Percentiles rank a stretch among this genome's conserved stretches.
phyloP scores from a whole-genome alignment of 2,113 vertebrate genomes.

The Conger conger region DNA sequence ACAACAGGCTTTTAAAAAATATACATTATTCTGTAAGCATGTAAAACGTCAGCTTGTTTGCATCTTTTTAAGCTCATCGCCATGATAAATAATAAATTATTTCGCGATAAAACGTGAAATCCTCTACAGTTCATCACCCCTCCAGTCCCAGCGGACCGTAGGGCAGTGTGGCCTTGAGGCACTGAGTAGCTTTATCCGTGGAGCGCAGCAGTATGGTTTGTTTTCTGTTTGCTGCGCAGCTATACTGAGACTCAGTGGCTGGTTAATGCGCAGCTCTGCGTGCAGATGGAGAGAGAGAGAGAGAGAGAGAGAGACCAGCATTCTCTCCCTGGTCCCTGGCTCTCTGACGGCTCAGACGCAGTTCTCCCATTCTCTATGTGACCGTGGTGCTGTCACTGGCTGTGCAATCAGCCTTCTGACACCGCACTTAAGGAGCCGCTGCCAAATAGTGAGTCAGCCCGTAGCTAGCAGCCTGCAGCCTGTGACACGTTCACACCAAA shows the following conservation, averaged over 20 bases:
- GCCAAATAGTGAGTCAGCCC: constrained; percentile 2
- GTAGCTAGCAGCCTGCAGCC: neutral
- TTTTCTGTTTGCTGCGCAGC: neutral
- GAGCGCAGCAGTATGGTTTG: neutral
- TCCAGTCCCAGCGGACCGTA: no score
- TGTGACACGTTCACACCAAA: neutral
- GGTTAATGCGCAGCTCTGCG: neutral
- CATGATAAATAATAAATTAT: neutral
- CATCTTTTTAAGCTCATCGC: neutral
- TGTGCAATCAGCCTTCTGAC: neutral
- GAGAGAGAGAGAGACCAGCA: neutral
- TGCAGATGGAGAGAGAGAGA: neutral
- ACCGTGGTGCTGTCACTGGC: constrained; percentile 6
- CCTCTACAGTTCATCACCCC: neutral
- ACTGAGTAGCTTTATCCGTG: neutral
- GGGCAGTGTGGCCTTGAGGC: neutral
- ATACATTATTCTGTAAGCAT: neutral
- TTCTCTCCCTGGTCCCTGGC: neutral
- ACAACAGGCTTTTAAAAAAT: neutral
- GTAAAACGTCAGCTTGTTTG: neutral
- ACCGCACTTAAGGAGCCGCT: neutral
- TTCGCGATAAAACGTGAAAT: neutral
- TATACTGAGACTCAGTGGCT: neutral
- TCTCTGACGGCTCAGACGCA: neutral
- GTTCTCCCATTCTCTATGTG: neutral